These are phyloP conservation scores for Micropterix aruncella DNA, from an alignment of 2,888 invertebrate genomes.

Conservation along the genomic window DNA sequence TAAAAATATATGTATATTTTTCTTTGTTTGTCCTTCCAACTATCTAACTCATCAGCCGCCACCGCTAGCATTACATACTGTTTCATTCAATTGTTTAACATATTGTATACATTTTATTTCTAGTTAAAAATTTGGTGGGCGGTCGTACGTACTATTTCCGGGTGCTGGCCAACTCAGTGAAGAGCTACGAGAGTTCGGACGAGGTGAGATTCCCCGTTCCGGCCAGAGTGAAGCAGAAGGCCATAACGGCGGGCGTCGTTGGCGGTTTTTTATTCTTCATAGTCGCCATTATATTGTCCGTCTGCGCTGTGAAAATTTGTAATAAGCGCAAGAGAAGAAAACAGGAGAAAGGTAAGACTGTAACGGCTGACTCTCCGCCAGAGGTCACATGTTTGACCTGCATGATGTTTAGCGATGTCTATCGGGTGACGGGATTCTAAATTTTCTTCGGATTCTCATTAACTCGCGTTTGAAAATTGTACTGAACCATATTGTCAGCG, in stretches of 20 bases:
- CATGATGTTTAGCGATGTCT: neutral
- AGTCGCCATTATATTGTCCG: slow-evolving; percentile 91
- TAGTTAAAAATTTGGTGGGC: slow-evolving; percentile 84
- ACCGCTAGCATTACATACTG: no score
- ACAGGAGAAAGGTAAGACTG: slow-evolving; percentile 89
- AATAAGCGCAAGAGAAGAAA: slow-evolving; percentile 93
- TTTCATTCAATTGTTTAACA: neutral
- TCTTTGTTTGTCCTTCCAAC: no score
- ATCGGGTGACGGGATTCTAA: slow-evolving; percentile 3
- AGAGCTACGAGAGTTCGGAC: slow-evolving; percentile 76
- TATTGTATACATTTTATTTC: slow-evolving; percentile 14
- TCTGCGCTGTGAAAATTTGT: slow-evolving; percentile 96
- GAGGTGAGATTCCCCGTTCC: slow-evolving; percentile 82
- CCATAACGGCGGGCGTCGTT: slow-evolving; percentile 91
- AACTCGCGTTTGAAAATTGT: neutral
- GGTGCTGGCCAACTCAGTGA: slow-evolving; percentile 76
- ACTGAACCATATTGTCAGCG: slow-evolving; percentile 12
- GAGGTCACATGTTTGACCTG: slow-evolving; percentile 12
- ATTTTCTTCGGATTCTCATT: slow-evolving; percentile 1
- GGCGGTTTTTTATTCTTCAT: slow-evolving; percentile 96
- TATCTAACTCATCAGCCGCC: no score
- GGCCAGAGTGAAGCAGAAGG: slow-evolving; percentile 86
- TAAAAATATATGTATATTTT: no score
- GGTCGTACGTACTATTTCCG: slow-evolving; percentile 87
- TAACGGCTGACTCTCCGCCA: slow-evolving; percentile 19